These are phyloP conservation scores for Capitella teleta DNA, from an alignment of 1,140 invertebrate genomes.

Conservation along the genomic window DNA sequence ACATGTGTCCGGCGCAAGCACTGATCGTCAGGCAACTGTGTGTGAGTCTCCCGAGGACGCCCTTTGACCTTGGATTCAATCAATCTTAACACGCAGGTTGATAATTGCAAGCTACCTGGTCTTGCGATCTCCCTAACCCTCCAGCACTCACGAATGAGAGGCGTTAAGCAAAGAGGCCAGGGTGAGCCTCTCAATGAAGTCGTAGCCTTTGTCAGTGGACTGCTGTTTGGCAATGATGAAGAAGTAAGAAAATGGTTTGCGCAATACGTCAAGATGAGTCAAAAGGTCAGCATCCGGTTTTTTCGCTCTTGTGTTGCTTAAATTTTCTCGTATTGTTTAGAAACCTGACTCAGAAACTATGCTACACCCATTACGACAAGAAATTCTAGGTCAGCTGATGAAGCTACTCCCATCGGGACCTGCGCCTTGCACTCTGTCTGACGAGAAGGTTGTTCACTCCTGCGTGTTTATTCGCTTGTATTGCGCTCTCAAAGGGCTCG, in stretches of 20 bases:
- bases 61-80: neutral
- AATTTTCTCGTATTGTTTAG: slow-evolving; percentile 25
- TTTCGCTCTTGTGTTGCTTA: neutral
- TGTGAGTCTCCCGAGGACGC: slow-evolving; percentile 22
- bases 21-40: slow-evolving; percentile 59
- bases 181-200: slow-evolving; percentile 48
- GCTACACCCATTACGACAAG: slow-evolving; percentile 63
- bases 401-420: slow-evolving; percentile 49
- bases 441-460: slow-evolving; percentile 68
- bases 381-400: slow-evolving; percentile 59
- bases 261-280: slow-evolving; percentile 75
- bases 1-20: slow-evolving; percentile 79
- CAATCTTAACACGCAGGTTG: slow-evolving; percentile 45
- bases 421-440: too few relatives aligned
- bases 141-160: too few relatives aligned
- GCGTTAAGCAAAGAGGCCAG: slow-evolving; percentile 4
- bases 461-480: slow-evolving; percentile 72
- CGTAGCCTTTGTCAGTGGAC: slow-evolving; percentile 77
- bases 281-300: slow-evolving; percentile 64
- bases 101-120: slow-evolving; percentile 78
- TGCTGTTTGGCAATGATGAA: slow-evolving; percentile 81
- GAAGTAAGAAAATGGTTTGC: slow-evolving; percentile 83
- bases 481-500: slow-evolving; percentile 82
- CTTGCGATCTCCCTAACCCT: slow-evolving; percentile 68
- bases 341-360: slow-evolving; percentile 61